Conservation (phyloP, 2,113 vertebrate species). For the Caranx melampygus region DNA sequence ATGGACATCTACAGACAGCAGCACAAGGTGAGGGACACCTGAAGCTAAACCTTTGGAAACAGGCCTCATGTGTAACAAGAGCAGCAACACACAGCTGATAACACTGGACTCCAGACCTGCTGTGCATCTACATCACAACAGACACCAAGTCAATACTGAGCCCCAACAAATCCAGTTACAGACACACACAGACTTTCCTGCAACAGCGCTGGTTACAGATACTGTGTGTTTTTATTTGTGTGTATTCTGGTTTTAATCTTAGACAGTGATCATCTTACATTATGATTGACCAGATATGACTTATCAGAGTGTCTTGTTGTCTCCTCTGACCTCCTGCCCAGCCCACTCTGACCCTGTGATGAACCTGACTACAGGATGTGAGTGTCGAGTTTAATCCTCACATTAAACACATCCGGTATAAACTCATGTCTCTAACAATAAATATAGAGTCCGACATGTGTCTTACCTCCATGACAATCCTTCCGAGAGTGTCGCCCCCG, state of each 20-base stretch:
- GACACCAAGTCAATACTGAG: too few species aligned
- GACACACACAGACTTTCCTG: too few species aligned
- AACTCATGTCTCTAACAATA: background rate
- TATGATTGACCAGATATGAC: background rate
- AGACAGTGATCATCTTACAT: too few species aligned
- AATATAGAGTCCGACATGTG: background rate
- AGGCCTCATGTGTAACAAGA: background rate
- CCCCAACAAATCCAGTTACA: too few species aligned
- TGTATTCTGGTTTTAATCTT: too few species aligned
- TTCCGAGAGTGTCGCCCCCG: slow-evolving; percentile 64
- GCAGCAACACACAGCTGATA: background rate
- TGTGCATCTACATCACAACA: too few species aligned
- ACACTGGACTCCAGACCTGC: too few species aligned
- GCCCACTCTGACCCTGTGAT: background rate
- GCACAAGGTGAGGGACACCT: background rate
- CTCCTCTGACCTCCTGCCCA: background rate
- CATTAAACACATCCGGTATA: background rate
- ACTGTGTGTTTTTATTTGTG: too few species aligned
- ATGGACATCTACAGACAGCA: background rate
- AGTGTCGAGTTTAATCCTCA: background rate
- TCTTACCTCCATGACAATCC: slow-evolving; percentile 85
- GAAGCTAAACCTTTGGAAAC: background rate
- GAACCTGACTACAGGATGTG: too few species aligned
- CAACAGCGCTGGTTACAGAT: too few species aligned
- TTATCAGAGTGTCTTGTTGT: too few species aligned